Evolutionary conservation across 35 echinoderm and acorn worm species (phyloP).

Genomic region (Heliocidaris erythrogramma): DNA sequence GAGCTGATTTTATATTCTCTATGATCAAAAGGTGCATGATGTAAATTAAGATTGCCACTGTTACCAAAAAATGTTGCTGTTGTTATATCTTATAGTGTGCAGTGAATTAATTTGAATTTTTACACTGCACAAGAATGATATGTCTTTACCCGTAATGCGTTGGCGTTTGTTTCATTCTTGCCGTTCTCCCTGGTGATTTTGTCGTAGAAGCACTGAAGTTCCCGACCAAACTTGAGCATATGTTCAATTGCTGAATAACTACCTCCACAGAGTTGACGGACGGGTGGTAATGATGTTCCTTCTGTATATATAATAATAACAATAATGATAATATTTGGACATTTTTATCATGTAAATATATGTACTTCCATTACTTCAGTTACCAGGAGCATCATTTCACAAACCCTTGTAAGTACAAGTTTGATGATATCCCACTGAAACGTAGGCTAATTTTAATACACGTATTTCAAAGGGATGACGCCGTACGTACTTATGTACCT

Average conservation of each 20-base stretch:
- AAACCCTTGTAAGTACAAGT: neutral
- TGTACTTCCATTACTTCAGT: neutral
- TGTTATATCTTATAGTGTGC: too few relatives aligned
- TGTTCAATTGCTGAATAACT: constrained; percentile 81
- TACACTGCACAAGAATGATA: neutral
- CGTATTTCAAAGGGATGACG: too few relatives aligned
- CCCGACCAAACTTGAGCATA: constrained; percentile 93
- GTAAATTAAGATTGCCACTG: too few relatives aligned
- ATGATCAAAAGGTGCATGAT: too few relatives aligned
- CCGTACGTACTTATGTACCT: too few relatives aligned
- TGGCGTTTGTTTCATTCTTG: constrained; percentile 85
- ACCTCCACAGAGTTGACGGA: constrained; percentile 92
- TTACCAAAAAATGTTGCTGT: too few relatives aligned
- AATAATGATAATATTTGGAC: neutral
- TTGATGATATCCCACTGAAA: too few relatives aligned
- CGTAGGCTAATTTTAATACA: too few relatives aligned
- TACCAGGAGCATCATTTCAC: neutral
- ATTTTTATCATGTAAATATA: neutral
- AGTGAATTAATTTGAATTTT: too few relatives aligned
- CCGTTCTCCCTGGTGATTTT: constrained; percentile 75
- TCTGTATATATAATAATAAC: neutral
- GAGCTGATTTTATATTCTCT: too few relatives aligned
- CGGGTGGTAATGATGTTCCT: constrained; percentile 30
- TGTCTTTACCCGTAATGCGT: constrained; percentile 86
- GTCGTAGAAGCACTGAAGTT: constrained; percentile 79